Evolutionary conservation across 2,797 vertebrate species (phyloP), one percentile per base, ranked within the genome.

Genomic region (Microhierax caerulescens): DNA sequence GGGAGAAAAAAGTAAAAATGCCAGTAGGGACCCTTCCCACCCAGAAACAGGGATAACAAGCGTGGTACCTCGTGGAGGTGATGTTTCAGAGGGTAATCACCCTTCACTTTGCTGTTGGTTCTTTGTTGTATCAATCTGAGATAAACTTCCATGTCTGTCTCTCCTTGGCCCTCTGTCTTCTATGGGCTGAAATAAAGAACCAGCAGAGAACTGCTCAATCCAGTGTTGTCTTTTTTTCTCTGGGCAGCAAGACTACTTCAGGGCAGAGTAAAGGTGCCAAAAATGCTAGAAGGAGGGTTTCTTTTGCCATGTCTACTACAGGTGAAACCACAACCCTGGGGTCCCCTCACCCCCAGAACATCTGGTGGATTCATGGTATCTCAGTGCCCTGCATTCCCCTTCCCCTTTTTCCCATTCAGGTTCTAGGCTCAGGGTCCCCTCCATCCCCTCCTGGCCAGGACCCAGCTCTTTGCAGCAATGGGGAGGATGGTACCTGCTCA

Each of bases 111-210:
- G n/a, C 32, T 30, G 13, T 36, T 70, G 18, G 0, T 23, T 57
- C 73, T 83, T 59, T 78, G 68, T 37, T 64, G 16, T 57, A 70
- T 57, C n/a, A 3, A 5, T 45, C 24, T 37, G 61, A 83, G 36
- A 16, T 53, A 67, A 68, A 64, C 5, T 72, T n/a, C 50, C 24
- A 23, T 19, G 30, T 32, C 23, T 6, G 17, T 60, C 23, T 59
- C 4, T 73, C 63, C 70, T 73, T 69, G 24, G 18, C 13, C 17
- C 7, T 88, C 37, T 67, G 20, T 75, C 24, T 90, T 86, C 63
- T 56, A 37, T 19, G 25, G 25, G 10, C 20, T 90, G 63, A 92
- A 93, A 91, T 89, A 95, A 95, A 94, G 74, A 72, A n/a, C 12
- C 2, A 9, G 15, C 77, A 86, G 54, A 79, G 70, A 95, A 54